Evolutionary conservation across 2,113 vertebrate genomes (phyloP), one percentile per base, ranked within the genome.

Genomic region (Myotis yumanensis): DNA sequence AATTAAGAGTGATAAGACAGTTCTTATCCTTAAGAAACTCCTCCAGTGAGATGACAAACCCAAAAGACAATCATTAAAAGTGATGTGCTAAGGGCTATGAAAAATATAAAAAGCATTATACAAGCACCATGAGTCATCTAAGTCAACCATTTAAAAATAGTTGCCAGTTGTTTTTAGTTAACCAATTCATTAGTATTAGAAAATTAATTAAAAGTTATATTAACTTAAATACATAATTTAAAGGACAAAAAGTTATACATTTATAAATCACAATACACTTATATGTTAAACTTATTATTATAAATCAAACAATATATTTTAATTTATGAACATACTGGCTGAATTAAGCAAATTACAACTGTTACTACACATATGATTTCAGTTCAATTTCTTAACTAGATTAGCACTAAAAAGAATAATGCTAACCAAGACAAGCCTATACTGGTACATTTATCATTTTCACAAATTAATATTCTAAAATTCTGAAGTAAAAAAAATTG

Each of bases 251-350:
- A 35, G 10, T 11, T 40, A 69, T 16, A 52, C 81, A 93, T 76
- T 72, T 85, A 54, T 37, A 95, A 73, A 51, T 51, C 69, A 86
- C 15, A 86, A 77, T 40, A 75, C 3, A 94, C 20, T 89, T 66
- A n/a, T 40, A 94, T 43, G 9, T 66, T 96, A 88, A 64, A 75
- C 84, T 91, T 28, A 89, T 48, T 80, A 62, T 51, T 81, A 83
- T 32, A 89, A 91, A 81, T 37, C 30, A 87, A 84, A 85, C 30
- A 91, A 18, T 52, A 57, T 86, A 57, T 85, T 54, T 43, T 87
- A 87, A 93, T 37, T 95, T 94, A 43, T 89, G 80, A 93, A 71
- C 94, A 94, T 54, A 35, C 17, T 93, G 69, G 48, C 11, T 86
- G 28, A 91, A 92, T 96, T 91, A 93, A 89, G 25, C 35, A 51